Evolutionary conservation across 1,140 invertebrate species (phyloP).

Genomic region (Meteorus sp.): DNA sequence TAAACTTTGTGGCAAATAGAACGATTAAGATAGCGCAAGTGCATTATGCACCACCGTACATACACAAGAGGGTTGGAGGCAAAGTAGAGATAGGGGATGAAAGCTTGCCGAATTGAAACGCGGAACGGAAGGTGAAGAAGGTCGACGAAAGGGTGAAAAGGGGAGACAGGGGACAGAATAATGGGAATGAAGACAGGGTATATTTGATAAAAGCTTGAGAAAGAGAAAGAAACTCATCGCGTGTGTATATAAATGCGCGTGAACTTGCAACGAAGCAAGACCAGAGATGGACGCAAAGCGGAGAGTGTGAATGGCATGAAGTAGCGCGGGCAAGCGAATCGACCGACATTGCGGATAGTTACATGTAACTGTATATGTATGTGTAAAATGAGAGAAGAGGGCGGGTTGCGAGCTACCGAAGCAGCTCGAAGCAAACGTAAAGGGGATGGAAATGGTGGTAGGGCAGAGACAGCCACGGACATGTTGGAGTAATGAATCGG

Average conservation of each 20-base stretch:
- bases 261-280: background rate
- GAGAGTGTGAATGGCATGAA: background rate
- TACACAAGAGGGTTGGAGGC: background rate
- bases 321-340: background rate
- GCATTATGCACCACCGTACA: background rate
- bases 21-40: background rate
- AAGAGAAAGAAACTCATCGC: background rate
- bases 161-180: no score
- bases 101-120: background rate
- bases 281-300: background rate
- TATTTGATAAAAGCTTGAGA: background rate
- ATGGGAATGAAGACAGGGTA: background rate
- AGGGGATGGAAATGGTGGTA: conserved; percentile 1
- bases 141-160: background rate
- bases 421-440: background rate
- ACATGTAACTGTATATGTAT: background rate
- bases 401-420: background rate
- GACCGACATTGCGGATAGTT: no score
- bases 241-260: background rate
- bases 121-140: background rate
- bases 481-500: conserved; percentile 23
- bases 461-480: conserved; percentile 11
- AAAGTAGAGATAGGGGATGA: conserved; percentile 2
- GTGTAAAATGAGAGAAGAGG: no score
- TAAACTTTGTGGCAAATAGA: background rate